Base-by-base conservation (phyloP, 2,113 vertebrate species). In the Nansenia antarctica region DNA sequence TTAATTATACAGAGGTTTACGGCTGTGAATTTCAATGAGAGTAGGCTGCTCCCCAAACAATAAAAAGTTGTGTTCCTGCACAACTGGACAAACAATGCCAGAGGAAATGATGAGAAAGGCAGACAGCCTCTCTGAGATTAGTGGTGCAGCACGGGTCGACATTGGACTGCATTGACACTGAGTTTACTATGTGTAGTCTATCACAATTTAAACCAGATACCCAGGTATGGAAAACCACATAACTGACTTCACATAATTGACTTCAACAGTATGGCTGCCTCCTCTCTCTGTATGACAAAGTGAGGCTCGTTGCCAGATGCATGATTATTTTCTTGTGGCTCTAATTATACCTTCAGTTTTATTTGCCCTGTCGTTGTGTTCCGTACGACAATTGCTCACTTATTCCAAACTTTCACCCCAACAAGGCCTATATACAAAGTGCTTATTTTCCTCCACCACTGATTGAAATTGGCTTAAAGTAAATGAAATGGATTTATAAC, bases 241-340 rank as follows among this genome's bases (percentile, higher is more conserved):
- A 89, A 88, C 77, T 77, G 81, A 87, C 86, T 91, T 69, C 79
- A 78, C 70, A 62, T 91, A 91, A 93, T 91, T 91, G 86, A 90
- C 88, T 90, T 72, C 78, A 90, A 87, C 81, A 84, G 79, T 85
- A 73, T 87, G 42, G 74, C 86, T 57, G 83, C 78, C 83, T 85
- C 72, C 74, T 77, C 74, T 73, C 70, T 69, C 72, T 84, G 84
- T 82, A 79, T 86, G 88, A 85, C 83, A 87, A 53, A 73, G 81
- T 77, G 70, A 54, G 29, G 49, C 80, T 82, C 76, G 72, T n/a
- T 61, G 82, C 86, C 86, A 91, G 88, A 90, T 85, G 84, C 85
- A 65, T 88, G 82, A 87, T 91, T 89, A 85, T 91, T 90, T 90
- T 89, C 87, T 86, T 76, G 84, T 91, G 89, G 65, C 83, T 88